These are phyloP conservation scores for Epiblema foenella DNA, from an alignment of 2,888 invertebrate species.

Conservation along the genomic window DNA sequence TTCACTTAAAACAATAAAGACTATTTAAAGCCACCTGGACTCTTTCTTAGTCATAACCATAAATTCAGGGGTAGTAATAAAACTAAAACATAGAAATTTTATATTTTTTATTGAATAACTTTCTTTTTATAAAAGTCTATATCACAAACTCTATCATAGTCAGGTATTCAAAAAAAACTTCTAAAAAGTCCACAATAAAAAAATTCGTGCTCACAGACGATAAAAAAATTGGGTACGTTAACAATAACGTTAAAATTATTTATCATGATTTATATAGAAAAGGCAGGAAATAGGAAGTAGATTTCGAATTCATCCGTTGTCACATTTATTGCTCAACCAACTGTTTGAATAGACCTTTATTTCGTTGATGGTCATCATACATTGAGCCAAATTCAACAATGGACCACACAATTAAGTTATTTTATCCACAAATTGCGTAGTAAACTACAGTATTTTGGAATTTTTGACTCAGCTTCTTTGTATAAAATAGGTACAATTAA, in stretches of 20 bases:
- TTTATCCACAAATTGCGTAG: slow-evolving; percentile 1
- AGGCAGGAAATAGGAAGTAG: slow-evolving; percentile 70
- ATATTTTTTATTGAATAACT: slow-evolving; percentile 81
- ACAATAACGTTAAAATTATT: slow-evolving; percentile 31
- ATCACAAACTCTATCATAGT: slow-evolving; percentile 79
- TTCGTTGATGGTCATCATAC: slow-evolving; percentile 7
- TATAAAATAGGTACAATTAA: slow-evolving; percentile 32
- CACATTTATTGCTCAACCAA: slow-evolving; percentile 22
- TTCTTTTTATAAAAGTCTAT: slow-evolving; percentile 67
- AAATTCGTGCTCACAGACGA: slow-evolving; percentile 34
- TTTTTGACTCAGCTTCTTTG: neutral
- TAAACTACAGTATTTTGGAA: neutral
- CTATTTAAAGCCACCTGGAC: too few relatives aligned
- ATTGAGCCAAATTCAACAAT: slow-evolving; percentile 16
- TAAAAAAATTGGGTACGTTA: slow-evolving; percentile 24
- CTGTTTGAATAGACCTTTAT: slow-evolving; percentile 21
- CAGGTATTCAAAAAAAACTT: slow-evolving; percentile 78
- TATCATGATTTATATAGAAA: slow-evolving; percentile 42
- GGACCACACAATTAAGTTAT: slow-evolving; percentile 12
- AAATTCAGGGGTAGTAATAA: slow-evolving; percentile 29
- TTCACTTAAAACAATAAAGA: too few relatives aligned
- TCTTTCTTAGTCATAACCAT: neutral
- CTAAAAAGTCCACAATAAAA: slow-evolving; percentile 65
- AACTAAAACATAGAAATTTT: slow-evolving; percentile 74
- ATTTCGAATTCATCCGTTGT: slow-evolving; percentile 52